phyloP scores from a whole-genome alignment of 1,140 invertebrate species.

The Drosophila arizonae region DNA sequence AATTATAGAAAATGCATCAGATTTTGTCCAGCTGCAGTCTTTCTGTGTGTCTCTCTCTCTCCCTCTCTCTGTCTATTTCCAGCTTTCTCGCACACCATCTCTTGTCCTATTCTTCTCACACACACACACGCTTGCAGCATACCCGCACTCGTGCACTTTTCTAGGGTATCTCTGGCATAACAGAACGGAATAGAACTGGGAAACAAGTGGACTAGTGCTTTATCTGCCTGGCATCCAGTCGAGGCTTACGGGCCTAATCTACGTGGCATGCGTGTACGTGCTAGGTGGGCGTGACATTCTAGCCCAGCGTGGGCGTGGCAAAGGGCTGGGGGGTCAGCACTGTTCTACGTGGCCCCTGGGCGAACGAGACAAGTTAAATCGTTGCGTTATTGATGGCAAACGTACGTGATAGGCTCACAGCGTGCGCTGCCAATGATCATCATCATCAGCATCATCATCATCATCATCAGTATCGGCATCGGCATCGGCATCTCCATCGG shows the following conservation, averaged over 20 bases:
- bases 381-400: constrained; percentile 80
- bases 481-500: background rate
- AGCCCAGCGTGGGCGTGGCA: background rate
- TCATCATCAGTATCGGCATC: constrained; percentile 20
- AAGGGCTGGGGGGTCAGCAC: constrained; percentile 7
- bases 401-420: constrained; percentile 78
- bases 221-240: constrained; percentile 28
- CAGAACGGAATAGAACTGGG: background rate
- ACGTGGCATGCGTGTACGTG: constrained; percentile 56
- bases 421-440: constrained; percentile 28
- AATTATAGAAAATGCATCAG: too few relatives aligned
- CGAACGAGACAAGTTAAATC: constrained; percentile 80
- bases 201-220: constrained; percentile 30
- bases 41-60: too few relatives aligned
- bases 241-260: constrained; percentile 50
- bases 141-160: background rate
- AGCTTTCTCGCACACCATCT: too few relatives aligned
- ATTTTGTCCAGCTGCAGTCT: too few relatives aligned
- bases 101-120: too few relatives aligned
- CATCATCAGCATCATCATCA: constrained; percentile 31
- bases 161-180: background rate
- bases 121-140: background rate
- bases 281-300: constrained; percentile 17
- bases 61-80: too few relatives aligned
- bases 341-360: constrained; percentile 59